phyloP scores from a whole-genome alignment of 2,113 vertebrate species.

The Eonycteris spelaea region DNA sequence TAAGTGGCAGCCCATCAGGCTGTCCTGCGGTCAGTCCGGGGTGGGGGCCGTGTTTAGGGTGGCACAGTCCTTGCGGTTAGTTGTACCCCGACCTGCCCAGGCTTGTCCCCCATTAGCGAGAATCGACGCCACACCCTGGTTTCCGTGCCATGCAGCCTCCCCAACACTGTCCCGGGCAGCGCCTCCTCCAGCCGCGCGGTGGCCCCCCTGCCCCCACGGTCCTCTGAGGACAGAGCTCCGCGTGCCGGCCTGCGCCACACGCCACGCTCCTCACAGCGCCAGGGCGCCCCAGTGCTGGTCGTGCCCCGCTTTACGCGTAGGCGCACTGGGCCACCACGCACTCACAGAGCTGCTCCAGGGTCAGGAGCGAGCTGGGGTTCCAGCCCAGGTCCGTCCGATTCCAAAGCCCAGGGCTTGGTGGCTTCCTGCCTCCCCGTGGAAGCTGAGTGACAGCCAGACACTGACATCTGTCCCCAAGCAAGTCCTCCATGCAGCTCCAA shows the following conservation, averaged over 20 bases:
- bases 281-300: accelerated
- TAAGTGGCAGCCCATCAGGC: slow-evolving; percentile 72
- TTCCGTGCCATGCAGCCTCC: background rate
- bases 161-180: background rate
- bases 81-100: background rate
- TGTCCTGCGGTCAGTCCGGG: accelerated
- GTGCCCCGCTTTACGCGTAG: background rate
- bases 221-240: background rate
- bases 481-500: background rate
- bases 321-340: background rate
- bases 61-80: accelerated
- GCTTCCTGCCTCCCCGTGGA: background rate
- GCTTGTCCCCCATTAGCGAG: background rate
- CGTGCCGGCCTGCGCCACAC: accelerated
- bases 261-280: accelerated
- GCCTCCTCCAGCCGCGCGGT: accelerated
- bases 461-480: background rate
- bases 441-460: background rate
- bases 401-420: background rate
- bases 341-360: too few relatives aligned
- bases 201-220: background rate
- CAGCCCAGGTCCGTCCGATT: background rate
- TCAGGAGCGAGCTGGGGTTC: background rate
- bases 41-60: background rate
- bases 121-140: background rate